These are phyloP conservation scores for Notospermus geniculatus DNA, from an alignment of 1,140 invertebrate species.

Conservation along the genomic window DNA sequence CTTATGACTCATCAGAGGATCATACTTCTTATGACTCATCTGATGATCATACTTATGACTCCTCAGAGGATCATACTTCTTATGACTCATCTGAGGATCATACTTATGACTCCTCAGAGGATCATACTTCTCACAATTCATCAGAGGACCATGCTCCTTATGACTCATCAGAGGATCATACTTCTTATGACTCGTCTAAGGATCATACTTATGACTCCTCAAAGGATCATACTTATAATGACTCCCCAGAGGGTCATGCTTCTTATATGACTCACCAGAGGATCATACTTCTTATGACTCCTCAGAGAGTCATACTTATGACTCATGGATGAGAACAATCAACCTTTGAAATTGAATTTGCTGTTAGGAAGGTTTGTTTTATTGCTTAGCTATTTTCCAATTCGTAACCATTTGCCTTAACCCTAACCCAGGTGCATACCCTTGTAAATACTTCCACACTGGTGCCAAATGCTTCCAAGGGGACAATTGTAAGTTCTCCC, in stretches of 20 bases:
- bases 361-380: not conserved
- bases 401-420: slow-evolving; percentile 34
- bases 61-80: too few species aligned
- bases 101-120: too few species aligned
- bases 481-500: slow-evolving; percentile 89
- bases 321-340: not conserved
- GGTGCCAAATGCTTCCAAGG: slow-evolving; percentile 78
- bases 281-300: not conserved
- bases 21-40: too few species aligned
- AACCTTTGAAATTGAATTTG: not conserved
- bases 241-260: too few species aligned
- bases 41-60: too few species aligned
- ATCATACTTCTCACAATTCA: too few species aligned
- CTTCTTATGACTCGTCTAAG: too few species aligned
- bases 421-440: slow-evolving; percentile 71
- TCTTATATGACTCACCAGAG: not conserved
- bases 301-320: not conserved
- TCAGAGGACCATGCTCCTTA: not conserved
- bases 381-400: not conserved
- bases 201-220: too few species aligned
- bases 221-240: too few species aligned
- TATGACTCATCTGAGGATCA: too few species aligned
- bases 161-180: not conserved
- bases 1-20: not conserved
- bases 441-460: slow-evolving; percentile 95